Percentiles rank a stretch among this genome's conserved stretches.
Conservation (phyloP, 2,888 invertebrate species). For the Quadroppia sp. region DNA sequence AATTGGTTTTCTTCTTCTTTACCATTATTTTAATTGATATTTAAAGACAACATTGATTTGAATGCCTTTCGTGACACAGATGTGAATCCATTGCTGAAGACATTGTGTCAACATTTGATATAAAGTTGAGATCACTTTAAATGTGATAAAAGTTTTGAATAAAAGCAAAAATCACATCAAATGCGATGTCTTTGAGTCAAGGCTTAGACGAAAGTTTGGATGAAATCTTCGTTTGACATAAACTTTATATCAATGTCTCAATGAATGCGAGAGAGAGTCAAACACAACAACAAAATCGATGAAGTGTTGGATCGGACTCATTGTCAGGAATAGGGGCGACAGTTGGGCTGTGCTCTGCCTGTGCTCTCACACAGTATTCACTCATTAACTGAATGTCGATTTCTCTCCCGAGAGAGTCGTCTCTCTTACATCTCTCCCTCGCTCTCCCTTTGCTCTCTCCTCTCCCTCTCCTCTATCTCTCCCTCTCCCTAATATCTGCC, state of each 20-base stretch:
- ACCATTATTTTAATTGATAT: slow-evolving; percentile 2
- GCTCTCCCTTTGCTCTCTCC: neutral
- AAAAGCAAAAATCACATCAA: too few relatives aligned
- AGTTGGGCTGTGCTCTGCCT: neutral
- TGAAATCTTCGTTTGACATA: too few relatives aligned
- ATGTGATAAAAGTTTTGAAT: too few relatives aligned
- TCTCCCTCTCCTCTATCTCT: slow-evolving; percentile 10
- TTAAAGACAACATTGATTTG: neutral
- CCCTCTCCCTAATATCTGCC: neutral
- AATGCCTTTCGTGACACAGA: neutral
- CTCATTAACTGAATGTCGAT: too few relatives aligned
- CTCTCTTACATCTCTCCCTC: neutral
- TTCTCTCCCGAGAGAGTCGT: too few relatives aligned
- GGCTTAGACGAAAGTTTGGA: too few relatives aligned
- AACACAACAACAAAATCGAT: slow-evolving; percentile 16
- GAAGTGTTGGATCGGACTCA: slow-evolving; percentile 8
- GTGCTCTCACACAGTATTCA: neutral
- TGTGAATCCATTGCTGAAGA: neutral
- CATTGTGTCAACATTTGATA: neutral
- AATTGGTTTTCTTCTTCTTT: slow-evolving; percentile 24
- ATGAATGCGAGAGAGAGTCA: too few relatives aligned
- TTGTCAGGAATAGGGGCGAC: neutral
- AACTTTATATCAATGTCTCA: too few relatives aligned
- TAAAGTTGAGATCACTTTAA: neutral
- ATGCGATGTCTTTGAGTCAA: too few relatives aligned